Conservation (phyloP, 2,797 vertebrate genomes). For the Knipowitschia caucasica region DNA sequence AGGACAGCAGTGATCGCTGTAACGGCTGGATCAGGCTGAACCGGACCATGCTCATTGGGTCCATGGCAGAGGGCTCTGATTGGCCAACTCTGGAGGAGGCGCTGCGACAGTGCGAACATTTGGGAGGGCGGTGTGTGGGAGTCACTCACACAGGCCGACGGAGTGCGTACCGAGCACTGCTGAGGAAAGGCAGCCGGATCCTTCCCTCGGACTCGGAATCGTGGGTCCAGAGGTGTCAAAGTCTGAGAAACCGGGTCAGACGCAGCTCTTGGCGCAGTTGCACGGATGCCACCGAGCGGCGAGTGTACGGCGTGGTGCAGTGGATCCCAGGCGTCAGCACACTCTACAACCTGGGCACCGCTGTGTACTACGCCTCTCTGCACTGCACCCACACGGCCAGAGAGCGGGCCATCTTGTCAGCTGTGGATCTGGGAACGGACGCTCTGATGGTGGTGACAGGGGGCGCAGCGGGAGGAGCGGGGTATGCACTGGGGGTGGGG, state of each 20-base stretch:
- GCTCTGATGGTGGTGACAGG: slow-evolving; percentile 75
- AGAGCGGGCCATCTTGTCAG: slow-evolving; percentile 78
- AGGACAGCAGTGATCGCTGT: slow-evolving; percentile 41
- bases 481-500: slow-evolving; percentile 69
- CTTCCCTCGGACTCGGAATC: slow-evolving; percentile 59
- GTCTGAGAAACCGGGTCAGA: slow-evolving; percentile 22
- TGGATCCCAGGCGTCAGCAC: slow-evolving; percentile 82
- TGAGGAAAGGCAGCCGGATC: slow-evolving; percentile 60
- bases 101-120: slow-evolving; percentile 60
- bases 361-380: slow-evolving; percentile 84
- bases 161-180: slow-evolving; percentile 60
- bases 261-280: slow-evolving; percentile 63
- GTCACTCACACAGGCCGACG: slow-evolving; percentile 36
- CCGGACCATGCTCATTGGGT: slow-evolving; percentile 49
- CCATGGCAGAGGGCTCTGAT: slow-evolving; percentile 26
- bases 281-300: slow-evolving; percentile 66
- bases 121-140: slow-evolving; percentile 74
- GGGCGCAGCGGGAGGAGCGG: slow-evolving; percentile 56
- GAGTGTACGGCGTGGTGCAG: slow-evolving; percentile 70
- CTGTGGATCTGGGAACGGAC: slow-evolving; percentile 83
- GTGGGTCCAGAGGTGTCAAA: slow-evolving; percentile 72
- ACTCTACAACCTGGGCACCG: slow-evolving; percentile 86
- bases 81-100: slow-evolving; percentile 52
- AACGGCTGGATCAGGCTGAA: slow-evolving; percentile 66
- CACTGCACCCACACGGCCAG: slow-evolving; percentile 80